Conservation (phyloP, 1,140 invertebrate genomes). For the Chymomyza costata region DNA sequence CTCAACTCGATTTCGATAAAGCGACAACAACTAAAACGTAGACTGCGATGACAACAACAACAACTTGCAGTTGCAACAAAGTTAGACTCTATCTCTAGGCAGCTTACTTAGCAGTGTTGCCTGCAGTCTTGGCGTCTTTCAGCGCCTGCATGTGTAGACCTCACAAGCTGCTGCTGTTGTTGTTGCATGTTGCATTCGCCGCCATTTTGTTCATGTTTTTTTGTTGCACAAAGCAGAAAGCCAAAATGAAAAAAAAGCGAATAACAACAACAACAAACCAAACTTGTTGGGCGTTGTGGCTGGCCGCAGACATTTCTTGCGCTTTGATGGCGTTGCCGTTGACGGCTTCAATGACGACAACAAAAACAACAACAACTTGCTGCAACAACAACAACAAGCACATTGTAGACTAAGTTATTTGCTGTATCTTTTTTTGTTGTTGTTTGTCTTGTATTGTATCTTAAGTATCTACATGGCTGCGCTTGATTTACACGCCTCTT, state of each 20-base stretch:
- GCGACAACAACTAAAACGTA: slow-evolving; percentile 35
- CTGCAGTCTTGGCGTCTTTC: slow-evolving; percentile 11
- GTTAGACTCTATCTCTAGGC: slow-evolving; percentile 1
- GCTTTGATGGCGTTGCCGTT: too few relatives aligned
- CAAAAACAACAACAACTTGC: slow-evolving; percentile 1
- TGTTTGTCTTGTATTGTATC: slow-evolving; percentile 12
- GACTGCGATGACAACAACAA: not conserved
- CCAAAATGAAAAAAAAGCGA: too few relatives aligned
- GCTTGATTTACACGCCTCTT: slow-evolving; percentile 32
- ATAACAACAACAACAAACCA: slow-evolving; percentile 1
- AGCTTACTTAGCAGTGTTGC: slow-evolving; percentile 29
- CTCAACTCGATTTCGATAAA: slow-evolving; percentile 66
- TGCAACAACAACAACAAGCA: slow-evolving; percentile 21
- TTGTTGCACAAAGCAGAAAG: too few relatives aligned
- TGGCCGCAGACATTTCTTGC: too few relatives aligned
- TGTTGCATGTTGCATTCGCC: slow-evolving; percentile 8
- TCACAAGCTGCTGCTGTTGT: slow-evolving; percentile 44
- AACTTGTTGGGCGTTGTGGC: too few relatives aligned
- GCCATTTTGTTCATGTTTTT: slow-evolving; percentile 65
- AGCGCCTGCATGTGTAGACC: slow-evolving; percentile 49
- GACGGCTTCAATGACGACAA: too few relatives aligned
- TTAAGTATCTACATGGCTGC: too few relatives aligned
- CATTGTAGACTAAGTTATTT: slow-evolving; percentile 9
- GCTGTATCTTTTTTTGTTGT: not conserved
- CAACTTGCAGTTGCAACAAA: not conserved